These are phyloP conservation scores for Mimumesa dahlbomi DNA, from an alignment of 2,888 invertebrate genomes.

Conservation along the genomic window DNA sequence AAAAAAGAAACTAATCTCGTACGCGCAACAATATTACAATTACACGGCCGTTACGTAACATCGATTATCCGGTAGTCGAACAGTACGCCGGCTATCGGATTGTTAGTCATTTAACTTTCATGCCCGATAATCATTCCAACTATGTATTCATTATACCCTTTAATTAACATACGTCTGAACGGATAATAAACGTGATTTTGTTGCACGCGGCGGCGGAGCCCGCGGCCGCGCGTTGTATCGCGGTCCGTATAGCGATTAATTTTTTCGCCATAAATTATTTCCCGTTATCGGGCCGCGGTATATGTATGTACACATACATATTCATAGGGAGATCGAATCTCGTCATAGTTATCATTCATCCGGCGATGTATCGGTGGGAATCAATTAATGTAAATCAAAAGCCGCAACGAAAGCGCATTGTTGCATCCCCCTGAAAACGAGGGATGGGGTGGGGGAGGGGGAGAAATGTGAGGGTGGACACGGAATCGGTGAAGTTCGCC, in stretches of 20 bases:
- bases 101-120: no score
- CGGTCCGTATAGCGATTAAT: conserved; percentile 15
- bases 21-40: no score
- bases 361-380: conserved; percentile 43
- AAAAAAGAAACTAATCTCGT: no score
- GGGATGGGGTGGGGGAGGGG: no score
- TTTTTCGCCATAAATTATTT: conserved; percentile 43
- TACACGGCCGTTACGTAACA: no score
- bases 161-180: conserved; percentile 45
- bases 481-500: conserved; percentile 12
- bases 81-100: no score
- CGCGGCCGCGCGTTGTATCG: conserved; percentile 21
- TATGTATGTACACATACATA: no score
- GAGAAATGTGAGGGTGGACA: not conserved
- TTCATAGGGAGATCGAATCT: conserved; percentile 40
- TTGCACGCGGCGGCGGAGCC: not conserved
- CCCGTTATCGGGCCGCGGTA: no score
- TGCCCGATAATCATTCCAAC: conserved; percentile 13
- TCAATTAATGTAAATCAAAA: conserved; percentile 58
- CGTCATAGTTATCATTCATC: conserved; percentile 45
- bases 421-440: not conserved
- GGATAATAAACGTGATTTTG: conserved; percentile 29
- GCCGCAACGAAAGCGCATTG: conserved; percentile 43
- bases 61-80: no score
- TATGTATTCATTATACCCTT: conserved; percentile 33